Conservation (phyloP, 2,888 invertebrate species). For the Thymelicus sylvestris region DNA sequence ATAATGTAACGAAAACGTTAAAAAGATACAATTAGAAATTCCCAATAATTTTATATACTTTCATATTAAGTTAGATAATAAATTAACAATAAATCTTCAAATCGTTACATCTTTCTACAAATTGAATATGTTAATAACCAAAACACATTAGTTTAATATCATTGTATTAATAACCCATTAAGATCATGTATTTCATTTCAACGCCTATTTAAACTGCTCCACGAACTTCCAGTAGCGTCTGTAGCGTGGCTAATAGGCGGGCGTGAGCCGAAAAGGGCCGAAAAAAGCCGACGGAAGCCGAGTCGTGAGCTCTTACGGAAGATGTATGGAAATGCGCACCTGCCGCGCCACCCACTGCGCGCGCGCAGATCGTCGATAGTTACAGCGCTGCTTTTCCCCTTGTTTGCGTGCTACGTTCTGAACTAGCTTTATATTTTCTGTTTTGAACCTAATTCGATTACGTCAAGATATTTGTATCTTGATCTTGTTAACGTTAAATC, state of each 20-base stretch:
- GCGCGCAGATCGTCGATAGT: constrained; percentile 53
- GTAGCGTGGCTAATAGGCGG: constrained; percentile 33
- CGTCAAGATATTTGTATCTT: not conserved
- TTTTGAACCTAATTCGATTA: constrained; percentile 2
- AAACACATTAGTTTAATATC: constrained; percentile 6
- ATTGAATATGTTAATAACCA: not conserved
- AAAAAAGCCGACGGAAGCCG: constrained; percentile 21
- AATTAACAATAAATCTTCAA: constrained; percentile 1
- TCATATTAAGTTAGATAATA: not conserved
- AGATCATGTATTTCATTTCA: constrained; percentile 10
- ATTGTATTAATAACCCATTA: constrained; percentile 17
- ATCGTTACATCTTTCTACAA: not conserved
- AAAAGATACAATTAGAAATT: too few species aligned
- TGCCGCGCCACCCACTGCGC: constrained; percentile 57
- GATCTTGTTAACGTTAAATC: constrained; percentile 2
- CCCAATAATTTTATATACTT: too few species aligned
- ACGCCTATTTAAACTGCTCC: constrained; percentile 14
- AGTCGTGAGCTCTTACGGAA: constrained; percentile 47
- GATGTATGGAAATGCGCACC: constrained; percentile 57
- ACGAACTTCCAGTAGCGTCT: constrained; percentile 23
- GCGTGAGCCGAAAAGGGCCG: constrained; percentile 33
- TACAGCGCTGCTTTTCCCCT: constrained; percentile 39
- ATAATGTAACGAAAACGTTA: too few species aligned
- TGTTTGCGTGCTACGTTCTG: constrained; percentile 47
- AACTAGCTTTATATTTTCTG: constrained; percentile 1